These are phyloP conservation scores for Eufriesea mexicana DNA, from an alignment of 1,140 invertebrate species.

Conservation along the genomic window DNA sequence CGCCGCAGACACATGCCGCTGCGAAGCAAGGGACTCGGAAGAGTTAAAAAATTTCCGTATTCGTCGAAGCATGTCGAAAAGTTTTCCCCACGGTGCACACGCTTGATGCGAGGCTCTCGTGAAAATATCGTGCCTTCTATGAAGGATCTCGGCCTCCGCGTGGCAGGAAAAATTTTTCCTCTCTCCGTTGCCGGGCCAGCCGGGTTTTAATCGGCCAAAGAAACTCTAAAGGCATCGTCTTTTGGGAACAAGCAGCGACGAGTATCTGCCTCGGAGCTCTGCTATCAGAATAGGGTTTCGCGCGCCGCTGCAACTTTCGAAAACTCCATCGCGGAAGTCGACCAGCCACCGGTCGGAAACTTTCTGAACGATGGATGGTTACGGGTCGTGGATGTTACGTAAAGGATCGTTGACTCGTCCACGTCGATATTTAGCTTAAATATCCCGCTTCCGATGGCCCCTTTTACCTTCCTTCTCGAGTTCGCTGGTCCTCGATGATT, in stretches of 20 bases:
- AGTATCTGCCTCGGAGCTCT: slow-evolving; percentile 31
- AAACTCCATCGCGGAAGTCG: slow-evolving; percentile 60
- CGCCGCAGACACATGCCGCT: background rate
- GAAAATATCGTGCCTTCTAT: slow-evolving; percentile 49
- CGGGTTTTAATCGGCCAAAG: slow-evolving; percentile 46
- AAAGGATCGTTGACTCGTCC: slow-evolving; percentile 49
- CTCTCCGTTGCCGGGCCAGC: slow-evolving; percentile 4
- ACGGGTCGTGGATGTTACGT: slow-evolving; percentile 57
- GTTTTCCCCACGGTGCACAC: slow-evolving; percentile 31
- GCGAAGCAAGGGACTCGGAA: background rate
- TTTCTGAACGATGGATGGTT: slow-evolving; percentile 65
- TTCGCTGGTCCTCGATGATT: slow-evolving; percentile 4
- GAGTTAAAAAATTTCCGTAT: slow-evolving; percentile 40
- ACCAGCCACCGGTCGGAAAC: slow-evolving; percentile 55
- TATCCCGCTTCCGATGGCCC: slow-evolving; percentile 11
- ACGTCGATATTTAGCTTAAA: slow-evolving; percentile 50
- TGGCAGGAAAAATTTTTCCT: slow-evolving; percentile 42
- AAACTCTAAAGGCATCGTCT: slow-evolving; percentile 55
- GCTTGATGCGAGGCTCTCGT: slow-evolving; percentile 36
- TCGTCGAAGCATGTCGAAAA: slow-evolving; percentile 45
- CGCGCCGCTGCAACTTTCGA: slow-evolving; percentile 57
- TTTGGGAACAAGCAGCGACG: slow-evolving; percentile 55
- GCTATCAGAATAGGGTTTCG: slow-evolving; percentile 57
- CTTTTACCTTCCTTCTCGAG: background rate
- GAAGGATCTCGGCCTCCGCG: slow-evolving; percentile 37